Percentiles rank a stretch among this genome's conserved stretches.
Conservation (phyloP, 2,113 vertebrate genomes). For the Hippocampus zosterae region DNA sequence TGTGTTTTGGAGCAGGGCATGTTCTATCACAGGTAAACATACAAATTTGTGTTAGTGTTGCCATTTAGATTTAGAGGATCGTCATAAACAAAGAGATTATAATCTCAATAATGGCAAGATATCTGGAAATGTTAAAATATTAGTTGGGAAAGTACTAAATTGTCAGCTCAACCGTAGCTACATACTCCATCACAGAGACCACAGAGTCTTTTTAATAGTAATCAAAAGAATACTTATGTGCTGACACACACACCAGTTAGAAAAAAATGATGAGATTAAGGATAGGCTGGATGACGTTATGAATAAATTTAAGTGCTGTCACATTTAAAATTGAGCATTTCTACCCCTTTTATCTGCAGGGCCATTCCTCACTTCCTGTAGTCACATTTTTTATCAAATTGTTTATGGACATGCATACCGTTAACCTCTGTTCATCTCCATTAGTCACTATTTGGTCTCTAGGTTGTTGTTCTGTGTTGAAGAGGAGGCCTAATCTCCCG, state of each 20-base stretch:
- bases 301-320: background rate
- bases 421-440: conserved; percentile 21
- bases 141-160: background rate
- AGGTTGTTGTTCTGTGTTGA: background rate
- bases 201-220: too few relatives aligned
- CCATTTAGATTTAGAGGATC: background rate
- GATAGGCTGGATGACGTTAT: background rate
- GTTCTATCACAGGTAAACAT: background rate
- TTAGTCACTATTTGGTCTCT: conserved; percentile 2
- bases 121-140: background rate
- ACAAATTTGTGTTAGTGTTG: background rate
- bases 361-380: background rate
- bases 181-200: background rate
- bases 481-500: conserved; percentile 54
- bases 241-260: background rate
- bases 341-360: background rate
- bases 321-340: background rate
- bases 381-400: background rate
- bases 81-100: background rate
- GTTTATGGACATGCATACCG: background rate
- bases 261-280: background rate
- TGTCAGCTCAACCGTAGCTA: background rate
- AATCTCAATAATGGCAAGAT: background rate
- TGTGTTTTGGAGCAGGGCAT: background rate
- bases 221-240: background rate